Base-by-base conservation (phyloP, 2,797 vertebrate species). In the Intellagama lesueurii region DNA sequence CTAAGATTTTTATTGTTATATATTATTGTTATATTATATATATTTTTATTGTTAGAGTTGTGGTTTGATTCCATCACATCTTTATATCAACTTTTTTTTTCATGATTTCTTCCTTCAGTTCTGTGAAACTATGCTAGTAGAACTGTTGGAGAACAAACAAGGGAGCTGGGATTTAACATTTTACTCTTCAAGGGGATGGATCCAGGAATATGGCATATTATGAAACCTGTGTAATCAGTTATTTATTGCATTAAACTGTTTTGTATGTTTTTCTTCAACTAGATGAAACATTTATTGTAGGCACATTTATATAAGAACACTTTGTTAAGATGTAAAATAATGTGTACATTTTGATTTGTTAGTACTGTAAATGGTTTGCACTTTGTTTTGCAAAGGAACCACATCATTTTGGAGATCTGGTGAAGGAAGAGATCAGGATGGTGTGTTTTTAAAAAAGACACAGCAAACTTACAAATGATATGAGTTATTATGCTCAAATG, bases 401-500 rank as follows among this genome's bases (percentile, higher is more conserved):
- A 77, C 11, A 69, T 72, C 76, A 87, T 47, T 91, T 92, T 87
- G 93, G 92, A 68, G 30, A 86, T 87, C 86, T 93, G 87, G 79
- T 89, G 85, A 91, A 94, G 87, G 32, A 89, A 89, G 72, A 70
- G 83, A 90, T 0, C 73, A 85, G 68, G 81, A 87, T 89, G 90
- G 85, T 81, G 26, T 69, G 30, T 56, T 83, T 86, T 90, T 66
- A 17, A 28, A 93, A 95, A 91, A 92, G 91, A 64, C 0, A 85
- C 26, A 86, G 81, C 94, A 95, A 89, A 91, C 16, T 88, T 84
- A 1, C 40, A 40, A 40, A 79, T 95, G 93, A 96, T 82, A 77
- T 69, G 87, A 92, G 90, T 95, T 92, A 89, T 76, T 66, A 89
- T 94, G 93, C 90, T 80, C 24, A 88, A 94, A 94, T 90, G 94